These are phyloP conservation scores for Limenitis camilla DNA, from an alignment of 2,888 invertebrate species.

Conservation along the genomic window DNA sequence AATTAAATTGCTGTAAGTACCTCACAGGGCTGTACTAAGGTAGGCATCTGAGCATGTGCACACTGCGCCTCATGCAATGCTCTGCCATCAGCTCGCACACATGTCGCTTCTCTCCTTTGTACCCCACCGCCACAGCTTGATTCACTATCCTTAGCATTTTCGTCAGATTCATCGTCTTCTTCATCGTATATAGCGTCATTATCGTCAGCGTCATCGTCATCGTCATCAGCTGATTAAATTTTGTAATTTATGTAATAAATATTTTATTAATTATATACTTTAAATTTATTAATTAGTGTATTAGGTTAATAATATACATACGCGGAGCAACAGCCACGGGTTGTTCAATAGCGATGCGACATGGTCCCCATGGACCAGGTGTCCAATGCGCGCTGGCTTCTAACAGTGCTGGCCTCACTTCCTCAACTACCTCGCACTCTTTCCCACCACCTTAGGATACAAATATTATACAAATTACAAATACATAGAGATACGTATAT, in stretches of 20 bases:
- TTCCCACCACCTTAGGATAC: conserved; percentile 51
- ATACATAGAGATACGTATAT: too few relatives aligned
- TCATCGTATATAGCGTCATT: conserved; percentile 56
- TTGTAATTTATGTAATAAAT: conserved; percentile 2
- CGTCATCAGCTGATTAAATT: conserved; percentile 24
- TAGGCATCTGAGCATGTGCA: conserved; percentile 65
- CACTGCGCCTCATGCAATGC: conserved; percentile 66
- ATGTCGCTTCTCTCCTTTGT: conserved; percentile 72
- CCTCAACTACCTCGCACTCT: conserved; percentile 64
- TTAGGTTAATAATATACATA: conserved; percentile 18
- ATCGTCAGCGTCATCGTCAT: conserved; percentile 53
- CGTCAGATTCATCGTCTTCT: conserved; percentile 44
- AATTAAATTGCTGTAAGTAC: conserved; percentile 28
- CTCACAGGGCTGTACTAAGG: conserved; percentile 72
- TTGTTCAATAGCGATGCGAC: conserved; percentile 59
- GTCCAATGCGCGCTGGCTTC: conserved; percentile 74
- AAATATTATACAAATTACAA: background rate
- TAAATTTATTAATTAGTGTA: conserved; percentile 20
- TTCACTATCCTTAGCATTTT: conserved; percentile 31
- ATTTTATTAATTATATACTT: conserved; percentile 21
- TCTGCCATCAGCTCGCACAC: conserved; percentile 66
- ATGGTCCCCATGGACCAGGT: conserved; percentile 67
- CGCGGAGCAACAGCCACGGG: conserved; percentile 39
- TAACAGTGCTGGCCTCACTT: conserved; percentile 55
- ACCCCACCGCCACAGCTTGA: conserved; percentile 75